These are phyloP conservation scores for Sycophila texana DNA, from an alignment of 2,888 invertebrate species.

Conservation along the genomic window DNA sequence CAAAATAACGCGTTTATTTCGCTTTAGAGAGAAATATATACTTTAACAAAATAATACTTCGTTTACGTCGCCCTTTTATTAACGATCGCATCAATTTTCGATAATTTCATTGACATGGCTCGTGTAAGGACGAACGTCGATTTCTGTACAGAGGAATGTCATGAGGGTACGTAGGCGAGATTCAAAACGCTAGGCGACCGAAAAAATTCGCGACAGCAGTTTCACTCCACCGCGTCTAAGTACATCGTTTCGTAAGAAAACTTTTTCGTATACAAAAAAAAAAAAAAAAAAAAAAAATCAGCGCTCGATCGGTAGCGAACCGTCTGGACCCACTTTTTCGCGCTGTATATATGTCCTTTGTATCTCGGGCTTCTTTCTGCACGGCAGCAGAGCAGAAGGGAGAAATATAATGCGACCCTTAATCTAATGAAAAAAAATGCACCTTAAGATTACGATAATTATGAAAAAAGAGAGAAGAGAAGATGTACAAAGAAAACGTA, in stretches of 20 bases:
- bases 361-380: slow-evolving; percentile 29
- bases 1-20: slow-evolving; percentile 9
- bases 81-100: not conserved
- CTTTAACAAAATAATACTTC: too few species aligned
- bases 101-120: too few species aligned
- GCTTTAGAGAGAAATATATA: too few species aligned
- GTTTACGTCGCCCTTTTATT: not conserved
- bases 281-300: slow-evolving; percentile 9
- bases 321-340: slow-evolving; percentile 31
- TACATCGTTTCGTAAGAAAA: slow-evolving; percentile 19
- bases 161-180: slow-evolving; percentile 40
- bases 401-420: slow-evolving; percentile 5
- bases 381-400: slow-evolving; percentile 1
- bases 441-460: slow-evolving; percentile 41
- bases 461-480: slow-evolving; percentile 42
- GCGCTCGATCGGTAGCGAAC: slow-evolving; percentile 17
- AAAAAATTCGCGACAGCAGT: slow-evolving; percentile 22
- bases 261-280: not conserved
- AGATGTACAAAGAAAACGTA: slow-evolving; percentile 67
- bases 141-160: slow-evolving; percentile 32
- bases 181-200: slow-evolving; percentile 26
- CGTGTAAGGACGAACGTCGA: not conserved
- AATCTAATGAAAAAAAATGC: slow-evolving; percentile 1
- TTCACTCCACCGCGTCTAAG: slow-evolving; percentile 24
- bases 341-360: slow-evolving; percentile 3